Conservation (phyloP, 2,113 vertebrate genomes). For the Copsychus sechellarum region DNA sequence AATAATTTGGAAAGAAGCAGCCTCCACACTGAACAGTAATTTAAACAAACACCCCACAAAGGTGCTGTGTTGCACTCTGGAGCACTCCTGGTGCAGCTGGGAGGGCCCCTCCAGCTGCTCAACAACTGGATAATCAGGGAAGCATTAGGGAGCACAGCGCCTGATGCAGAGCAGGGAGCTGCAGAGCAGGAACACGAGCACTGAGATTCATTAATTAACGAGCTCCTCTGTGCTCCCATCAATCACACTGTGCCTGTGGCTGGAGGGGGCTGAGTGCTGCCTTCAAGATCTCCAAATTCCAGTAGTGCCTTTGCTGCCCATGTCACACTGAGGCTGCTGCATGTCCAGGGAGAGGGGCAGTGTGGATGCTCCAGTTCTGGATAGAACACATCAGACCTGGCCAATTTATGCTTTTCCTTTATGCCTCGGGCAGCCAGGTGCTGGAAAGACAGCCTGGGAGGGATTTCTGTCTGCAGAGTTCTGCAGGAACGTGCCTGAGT, state of each 20-base stretch:
- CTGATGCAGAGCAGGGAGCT: background rate
- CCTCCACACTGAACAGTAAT: background rate
- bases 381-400: background rate
- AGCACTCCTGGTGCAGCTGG: background rate
- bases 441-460: background rate
- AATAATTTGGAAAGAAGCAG: background rate
- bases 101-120: background rate
- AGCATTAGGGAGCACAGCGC: background rate
- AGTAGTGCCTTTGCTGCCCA: background rate
- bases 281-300: background rate
- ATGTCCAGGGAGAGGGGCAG: fast-evolving
- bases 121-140: background rate
- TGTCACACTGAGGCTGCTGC: background rate
- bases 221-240: background rate
- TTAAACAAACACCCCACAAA: background rate
- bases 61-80: background rate
- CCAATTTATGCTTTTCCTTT: background rate
- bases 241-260: fast-evolving
- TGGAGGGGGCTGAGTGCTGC: background rate
- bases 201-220: background rate
- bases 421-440: background rate
- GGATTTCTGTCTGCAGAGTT: background rate
- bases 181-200: background rate
- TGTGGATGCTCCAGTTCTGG: fast-evolving
- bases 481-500: background rate